Conservation (phyloP, 2,797 vertebrate genomes). For the Anguilla pacifica region DNA sequence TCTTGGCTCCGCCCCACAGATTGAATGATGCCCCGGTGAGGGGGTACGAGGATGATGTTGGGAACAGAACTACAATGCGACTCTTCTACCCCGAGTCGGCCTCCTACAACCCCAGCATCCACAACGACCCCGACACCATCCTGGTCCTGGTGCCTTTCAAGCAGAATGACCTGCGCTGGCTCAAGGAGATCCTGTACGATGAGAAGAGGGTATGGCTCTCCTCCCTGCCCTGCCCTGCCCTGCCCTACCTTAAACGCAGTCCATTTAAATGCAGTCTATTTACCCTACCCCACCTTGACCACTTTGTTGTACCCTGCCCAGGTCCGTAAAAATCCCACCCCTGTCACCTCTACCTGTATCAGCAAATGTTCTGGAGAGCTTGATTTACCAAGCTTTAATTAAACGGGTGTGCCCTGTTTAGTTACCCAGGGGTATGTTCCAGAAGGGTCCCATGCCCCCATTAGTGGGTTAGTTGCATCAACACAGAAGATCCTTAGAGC, state of each 20-base stretch:
- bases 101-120: conserved; percentile 65
- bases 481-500: not conserved
- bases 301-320: no score
- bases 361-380: not conserved
- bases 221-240: not conserved
- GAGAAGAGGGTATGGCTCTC: conserved; percentile 69
- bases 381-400: not conserved
- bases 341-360: not conserved
- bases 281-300: not conserved
- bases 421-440: not conserved
- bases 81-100: conserved; percentile 82
- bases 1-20: conserved; percentile 44
- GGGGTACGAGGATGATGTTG: conserved; percentile 76
- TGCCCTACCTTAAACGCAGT: not conserved
- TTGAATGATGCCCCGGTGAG: conserved; percentile 77
- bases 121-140: conserved; percentile 74
- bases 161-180: conserved; percentile 76
- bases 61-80: conserved; percentile 79
- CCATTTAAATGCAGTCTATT: no score
- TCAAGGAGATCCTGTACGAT: conserved; percentile 75
- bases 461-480: not conserved
- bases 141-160: conserved; percentile 80
- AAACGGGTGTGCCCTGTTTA: no score
- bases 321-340: not conserved
- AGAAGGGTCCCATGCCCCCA: not conserved